Base-by-base conservation (phyloP, 2,888 invertebrate genomes). In the Dicyrtoma fusca region DNA sequence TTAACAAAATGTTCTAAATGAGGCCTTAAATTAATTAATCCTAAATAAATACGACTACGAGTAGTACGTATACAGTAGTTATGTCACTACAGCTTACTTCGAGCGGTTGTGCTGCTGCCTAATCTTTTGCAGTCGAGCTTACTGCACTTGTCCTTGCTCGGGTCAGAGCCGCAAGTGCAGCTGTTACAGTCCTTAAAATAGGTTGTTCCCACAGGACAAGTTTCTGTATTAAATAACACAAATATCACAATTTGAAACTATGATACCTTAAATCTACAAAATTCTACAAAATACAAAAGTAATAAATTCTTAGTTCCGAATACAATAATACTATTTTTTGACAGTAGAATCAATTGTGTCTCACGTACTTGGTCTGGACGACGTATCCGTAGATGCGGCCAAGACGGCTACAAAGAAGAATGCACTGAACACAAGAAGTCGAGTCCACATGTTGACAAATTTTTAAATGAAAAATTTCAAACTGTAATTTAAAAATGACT, bases 141-240 rank as follows among this genome's bases (percentile, higher is more conserved):
- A 53, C 77, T 75, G 70, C 78, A 78, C 55, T 77, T 77, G 65
- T 78, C 79, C 53, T 74, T 70, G 23, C 70, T 72, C 5, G 72
- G 47, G n/a, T 70, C 69, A 4, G 74, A 65, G n/a, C 49, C 75
- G 69, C 79, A 79, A 17, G 77, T 77, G 49, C 79, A 79, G 14
- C 75, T 74, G 49, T 79, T 79, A 65, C 79, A 79, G 51, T 76
- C 77, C 68, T 79, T 79, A 45, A 74, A 73, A 62, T 79, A 79
- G 0, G 73, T 74, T 13, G 74, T 74, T 49, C 78, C 79, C 45
- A 68, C 75, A 6, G 74, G 63, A 49, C 79, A 79, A 23, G 72
- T 64, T 59, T 74, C 79, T 79, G 53, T 1, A 73, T 64, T 57
- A 62, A 47, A 55, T 3, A 34, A 34, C 51, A 47, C n/a, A 49